These are phyloP conservation scores for Heliconius ethilla DNA, from an alignment of 2,888 invertebrate genomes.

Conservation along the genomic window DNA sequence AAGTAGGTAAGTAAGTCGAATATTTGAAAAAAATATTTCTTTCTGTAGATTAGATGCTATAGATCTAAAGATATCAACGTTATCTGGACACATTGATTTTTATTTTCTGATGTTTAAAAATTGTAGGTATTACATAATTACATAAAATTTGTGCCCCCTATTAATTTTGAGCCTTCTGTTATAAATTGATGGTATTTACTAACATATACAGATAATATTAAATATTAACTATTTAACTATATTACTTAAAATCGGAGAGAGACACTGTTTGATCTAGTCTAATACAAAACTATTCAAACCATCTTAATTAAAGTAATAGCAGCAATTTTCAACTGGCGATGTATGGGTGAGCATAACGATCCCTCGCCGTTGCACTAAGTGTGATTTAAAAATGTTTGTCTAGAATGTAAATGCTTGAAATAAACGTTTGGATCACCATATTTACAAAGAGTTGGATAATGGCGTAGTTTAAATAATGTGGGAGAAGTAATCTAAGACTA, in stretches of 20 bases:
- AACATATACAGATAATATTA: neutral
- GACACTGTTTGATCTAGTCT: conserved; percentile 1
- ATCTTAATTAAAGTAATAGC: conserved; percentile 13
- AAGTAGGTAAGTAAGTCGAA: too few relatives aligned
- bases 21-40: too few relatives aligned
- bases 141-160: too few relatives aligned
- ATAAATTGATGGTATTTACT: neutral
- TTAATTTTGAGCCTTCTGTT: neutral
- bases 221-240: conserved; percentile 29
- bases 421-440: neutral
- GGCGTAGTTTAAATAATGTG: neutral
- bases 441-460: neutral
- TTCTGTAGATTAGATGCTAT: too few relatives aligned
- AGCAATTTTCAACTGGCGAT: neutral
- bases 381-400: conserved; percentile 24
- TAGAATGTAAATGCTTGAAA: conserved; percentile 3
- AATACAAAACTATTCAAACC: neutral
- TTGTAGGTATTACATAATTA: too few relatives aligned
- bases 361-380: conserved; percentile 2
- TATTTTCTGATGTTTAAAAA: too few relatives aligned
- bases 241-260: neutral
- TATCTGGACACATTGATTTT: too few relatives aligned
- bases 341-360: neutral
- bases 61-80: too few relatives aligned
- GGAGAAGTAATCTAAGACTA: neutral